Base-by-base conservation (phyloP, 1,140 invertebrate genomes). In the Zaprionus nigranus region DNA sequence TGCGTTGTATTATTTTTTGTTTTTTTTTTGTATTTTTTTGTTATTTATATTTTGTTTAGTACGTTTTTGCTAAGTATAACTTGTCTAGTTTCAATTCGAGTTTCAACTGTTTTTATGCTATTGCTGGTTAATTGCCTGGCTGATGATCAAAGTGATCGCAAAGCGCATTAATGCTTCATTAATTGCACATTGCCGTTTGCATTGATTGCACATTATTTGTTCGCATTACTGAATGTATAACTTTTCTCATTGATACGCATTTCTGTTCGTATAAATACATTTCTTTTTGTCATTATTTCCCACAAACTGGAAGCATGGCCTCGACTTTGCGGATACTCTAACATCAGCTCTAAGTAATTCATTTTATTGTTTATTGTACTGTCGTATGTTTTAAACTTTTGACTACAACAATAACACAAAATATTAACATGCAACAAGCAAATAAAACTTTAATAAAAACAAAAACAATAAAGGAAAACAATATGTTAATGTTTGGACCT, bases 31-130 rank as follows among this genome's bases (percentile, higher is more conserved):
- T 63, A 51, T 57, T 51, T 72, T 75, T 61, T 38, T 61, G 65
- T 51, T 77, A 26, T 43, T 28, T 40, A 53, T 34, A 51, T 11
- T 15, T 53, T 49, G 56, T 40, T 70, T 75, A 76, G 58, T 53
- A 57, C 40, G 20, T 40, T 15, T 57, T 43, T 75, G 36, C 70
- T 79, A 66, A 76, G 74, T 81, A 78, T 81, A 85, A 67, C 68
- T 85, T 86, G 75, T 70, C 76, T 86, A 86, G 69, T 74, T 86
- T 75, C 73, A 78, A 85, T 86, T 86, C 83, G 83, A 87, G 83
- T 79, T 82, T 75, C 53, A 78, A 83, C 64, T 80, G 71, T 77
- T 40, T 71, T 61, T 49, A 36, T 72, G 38, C 60, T 73, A 73
- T 86, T 86, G 76, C 69, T 70, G 70, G 54, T 72, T 30, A 53